phyloP scores from a whole-genome alignment of 2,113 vertebrate species.

The Caloenas nicobarica region DNA sequence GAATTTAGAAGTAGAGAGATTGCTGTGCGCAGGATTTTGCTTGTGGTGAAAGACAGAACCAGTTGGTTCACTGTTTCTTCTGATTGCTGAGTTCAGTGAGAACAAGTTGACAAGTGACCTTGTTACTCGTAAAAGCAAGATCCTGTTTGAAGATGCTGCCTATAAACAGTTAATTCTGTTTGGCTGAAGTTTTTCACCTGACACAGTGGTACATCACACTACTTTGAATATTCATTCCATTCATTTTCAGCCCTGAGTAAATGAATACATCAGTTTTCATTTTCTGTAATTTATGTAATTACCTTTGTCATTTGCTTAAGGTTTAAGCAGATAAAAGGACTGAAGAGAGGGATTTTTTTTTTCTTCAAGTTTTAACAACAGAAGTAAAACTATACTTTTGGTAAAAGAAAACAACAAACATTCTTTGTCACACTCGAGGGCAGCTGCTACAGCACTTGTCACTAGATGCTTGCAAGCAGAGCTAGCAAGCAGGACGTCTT shows the following conservation, averaged over 20 bases:
- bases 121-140: not conserved
- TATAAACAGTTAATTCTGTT: not conserved
- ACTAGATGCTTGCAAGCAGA: not conserved
- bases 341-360: not conserved
- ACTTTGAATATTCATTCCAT: slow-evolving; percentile 41
- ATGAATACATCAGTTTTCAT: not conserved
- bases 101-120: not conserved
- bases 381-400: not conserved
- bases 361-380: not conserved
- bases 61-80: not conserved
- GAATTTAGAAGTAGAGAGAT: not conserved
- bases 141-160: not conserved
- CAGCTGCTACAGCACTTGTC: not conserved
- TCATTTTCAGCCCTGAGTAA: slow-evolving; percentile 11
- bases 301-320: slow-evolving; percentile 16
- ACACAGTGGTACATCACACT: not conserved
- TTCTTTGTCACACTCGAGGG: not conserved
- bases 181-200: not conserved
- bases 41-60: not conserved
- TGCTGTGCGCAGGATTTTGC: not conserved
- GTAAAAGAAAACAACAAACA: not conserved
- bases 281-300: slow-evolving; percentile 14
- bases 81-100: not conserved
- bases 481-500: not conserved
- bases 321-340: slow-evolving; percentile 5